Percentiles rank a stretch among this genome's conserved stretches.
phyloP scores from a whole-genome alignment of 2,797 vertebrate species.

The Labeo calbasu region DNA sequence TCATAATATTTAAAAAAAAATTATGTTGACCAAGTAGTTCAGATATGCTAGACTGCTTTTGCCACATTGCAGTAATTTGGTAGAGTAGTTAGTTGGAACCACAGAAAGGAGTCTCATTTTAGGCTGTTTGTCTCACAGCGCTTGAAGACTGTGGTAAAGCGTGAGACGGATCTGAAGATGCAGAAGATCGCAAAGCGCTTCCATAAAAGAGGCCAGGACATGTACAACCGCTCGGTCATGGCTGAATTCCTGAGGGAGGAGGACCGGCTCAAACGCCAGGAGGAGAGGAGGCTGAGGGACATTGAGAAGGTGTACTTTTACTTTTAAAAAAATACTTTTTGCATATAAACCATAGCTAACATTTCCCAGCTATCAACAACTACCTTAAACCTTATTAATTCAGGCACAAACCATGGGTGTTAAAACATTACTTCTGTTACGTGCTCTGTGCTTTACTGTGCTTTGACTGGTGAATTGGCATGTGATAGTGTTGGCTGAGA shows the following conservation, averaged over 20 bases:
- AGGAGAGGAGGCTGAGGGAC: constrained; percentile 74
- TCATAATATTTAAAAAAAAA: neutral
- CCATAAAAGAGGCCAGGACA: constrained; percentile 72
- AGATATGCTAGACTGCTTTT: too few species aligned
- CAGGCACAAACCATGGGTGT: neutral
- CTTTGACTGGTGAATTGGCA: constrained; percentile 41
- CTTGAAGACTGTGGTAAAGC: constrained; percentile 76
- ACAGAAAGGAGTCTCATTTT: neutral
- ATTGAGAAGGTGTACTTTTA: constrained; percentile 80
- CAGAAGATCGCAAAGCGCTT: constrained; percentile 79
- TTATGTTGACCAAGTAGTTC: too few species aligned
- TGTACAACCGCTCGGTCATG: constrained; percentile 65
- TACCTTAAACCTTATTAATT: neutral
- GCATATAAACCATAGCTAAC: neutral
- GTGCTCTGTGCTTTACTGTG: neutral
- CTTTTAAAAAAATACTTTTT: too few species aligned
- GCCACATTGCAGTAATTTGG: neutral
- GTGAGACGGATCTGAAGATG: constrained; percentile 79
- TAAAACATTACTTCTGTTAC: neutral
- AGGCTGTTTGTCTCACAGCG: constrained; percentile 69
- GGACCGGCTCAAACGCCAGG: constrained; percentile 71
- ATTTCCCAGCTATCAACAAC: neutral
- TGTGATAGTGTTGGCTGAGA: constrained; percentile 56
- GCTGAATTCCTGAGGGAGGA: constrained; percentile 69
- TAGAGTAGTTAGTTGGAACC: neutral